Evolutionary conservation across 2,797 vertebrate species (phyloP).

Genomic region (Betta splendens): DNA sequence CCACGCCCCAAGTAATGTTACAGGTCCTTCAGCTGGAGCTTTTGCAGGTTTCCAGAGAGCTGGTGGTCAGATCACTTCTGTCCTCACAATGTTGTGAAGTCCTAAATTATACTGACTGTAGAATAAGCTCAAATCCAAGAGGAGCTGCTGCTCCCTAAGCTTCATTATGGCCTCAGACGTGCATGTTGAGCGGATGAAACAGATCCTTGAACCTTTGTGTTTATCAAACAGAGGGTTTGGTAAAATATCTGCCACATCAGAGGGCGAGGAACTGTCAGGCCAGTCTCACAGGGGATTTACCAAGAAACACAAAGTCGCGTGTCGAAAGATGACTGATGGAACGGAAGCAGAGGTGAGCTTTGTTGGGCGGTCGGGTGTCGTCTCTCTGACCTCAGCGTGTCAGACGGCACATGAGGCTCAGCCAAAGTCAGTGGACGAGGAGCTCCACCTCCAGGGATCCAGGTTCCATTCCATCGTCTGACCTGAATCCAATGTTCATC

Average conservation of each 20-base stretch:
- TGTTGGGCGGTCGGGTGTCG: slow-evolving; percentile 76
- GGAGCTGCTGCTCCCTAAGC: no score
- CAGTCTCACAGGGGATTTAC: slow-evolving; percentile 57
- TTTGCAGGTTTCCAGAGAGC: slow-evolving; percentile 17
- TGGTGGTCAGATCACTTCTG: no score
- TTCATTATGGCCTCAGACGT: slow-evolving; percentile 54
- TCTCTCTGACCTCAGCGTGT: slow-evolving; percentile 51
- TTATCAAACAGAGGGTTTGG: slow-evolving; percentile 72
- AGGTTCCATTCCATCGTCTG: no score
- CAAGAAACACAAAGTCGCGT: slow-evolving; percentile 60
- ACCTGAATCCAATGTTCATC: no score
- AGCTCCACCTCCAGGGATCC: no score
- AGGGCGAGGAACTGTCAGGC: slow-evolving; percentile 33
- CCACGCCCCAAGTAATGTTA: slow-evolving; percentile 36
- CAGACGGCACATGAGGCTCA: slow-evolving; percentile 8
- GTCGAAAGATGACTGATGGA: slow-evolving; percentile 73
- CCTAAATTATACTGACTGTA: not conserved
- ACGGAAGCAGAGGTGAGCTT: slow-evolving; percentile 69
- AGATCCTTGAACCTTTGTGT: slow-evolving; percentile 68
- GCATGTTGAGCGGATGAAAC: slow-evolving; percentile 61
- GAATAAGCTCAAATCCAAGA: no score
- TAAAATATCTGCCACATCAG: slow-evolving; percentile 75
- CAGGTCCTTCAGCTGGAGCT: slow-evolving; percentile 38
- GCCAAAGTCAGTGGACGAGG: no score
- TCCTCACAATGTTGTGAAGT: no score